phyloP scores from a whole-genome alignment of 2,888 invertebrate species.

The Spicauda simplicius region DNA sequence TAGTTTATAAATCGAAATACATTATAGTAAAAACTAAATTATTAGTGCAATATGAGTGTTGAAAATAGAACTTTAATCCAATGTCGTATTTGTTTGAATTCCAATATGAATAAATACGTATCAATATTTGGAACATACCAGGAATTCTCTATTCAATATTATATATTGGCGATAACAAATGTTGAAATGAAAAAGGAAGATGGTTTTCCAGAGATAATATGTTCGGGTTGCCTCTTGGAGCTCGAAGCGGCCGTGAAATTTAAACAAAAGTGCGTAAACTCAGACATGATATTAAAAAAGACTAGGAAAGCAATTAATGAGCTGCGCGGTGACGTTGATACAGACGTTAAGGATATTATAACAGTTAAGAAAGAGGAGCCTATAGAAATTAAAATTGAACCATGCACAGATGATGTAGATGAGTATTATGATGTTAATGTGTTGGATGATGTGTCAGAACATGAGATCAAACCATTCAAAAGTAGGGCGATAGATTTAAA shows the following conservation, averaged over 20 bases:
- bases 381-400: constrained; percentile 40
- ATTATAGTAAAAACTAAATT: neutral
- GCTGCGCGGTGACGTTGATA: constrained; percentile 21
- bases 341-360: constrained; percentile 6
- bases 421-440: constrained; percentile 39
- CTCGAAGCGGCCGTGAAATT: constrained; percentile 64
- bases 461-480: constrained; percentile 36
- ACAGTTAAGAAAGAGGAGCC: constrained; percentile 50
- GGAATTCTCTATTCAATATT: constrained; percentile 56
- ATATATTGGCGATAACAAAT: constrained; percentile 62
- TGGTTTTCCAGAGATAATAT: constrained; percentile 67
- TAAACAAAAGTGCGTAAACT: constrained; percentile 64
- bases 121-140: constrained; percentile 65
- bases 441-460: constrained; percentile 23
- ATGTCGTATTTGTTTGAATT: constrained; percentile 67
- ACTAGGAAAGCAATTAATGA: constrained; percentile 30
- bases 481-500: constrained; percentile 52
- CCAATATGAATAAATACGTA: constrained; percentile 50
- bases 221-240: constrained; percentile 62
- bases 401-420: constrained; percentile 26
- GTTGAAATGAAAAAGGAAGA: constrained; percentile 62
- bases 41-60: constrained; percentile 18
- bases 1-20: no score
- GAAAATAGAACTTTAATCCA: constrained; percentile 44
- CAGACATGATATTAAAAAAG: constrained; percentile 54